A percentile compares a stretch with the other conserved stretches of the same genome.
These are phyloP conservation scores for Calosoma granatense DNA, from an alignment of 1,140 invertebrate species.

Conservation along the genomic window DNA sequence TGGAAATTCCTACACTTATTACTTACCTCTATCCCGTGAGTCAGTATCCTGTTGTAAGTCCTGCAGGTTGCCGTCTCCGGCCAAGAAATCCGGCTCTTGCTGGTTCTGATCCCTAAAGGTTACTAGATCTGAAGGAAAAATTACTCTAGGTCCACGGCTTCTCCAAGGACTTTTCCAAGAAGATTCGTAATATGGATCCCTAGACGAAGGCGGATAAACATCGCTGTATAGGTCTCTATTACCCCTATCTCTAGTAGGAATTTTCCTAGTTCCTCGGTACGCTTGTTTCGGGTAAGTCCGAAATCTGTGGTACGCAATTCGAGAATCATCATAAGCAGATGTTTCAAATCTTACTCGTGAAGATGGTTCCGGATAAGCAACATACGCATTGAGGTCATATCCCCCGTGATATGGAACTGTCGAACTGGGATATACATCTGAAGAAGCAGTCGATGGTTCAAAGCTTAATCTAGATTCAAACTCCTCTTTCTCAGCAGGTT, in stretches of 20 bases:
- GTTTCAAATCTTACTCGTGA: background rate
- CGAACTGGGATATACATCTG: constrained; percentile 11
- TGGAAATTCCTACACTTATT: too few relatives aligned
- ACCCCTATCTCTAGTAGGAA: constrained; percentile 25
- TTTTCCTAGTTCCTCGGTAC: constrained; percentile 8
- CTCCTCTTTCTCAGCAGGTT: background rate
- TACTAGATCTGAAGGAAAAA: constrained; percentile 33
- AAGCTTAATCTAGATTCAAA: background rate
- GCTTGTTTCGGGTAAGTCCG: constrained; percentile 7
- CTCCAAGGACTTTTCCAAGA: constrained; percentile 24
- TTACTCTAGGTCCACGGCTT: constrained; percentile 26
- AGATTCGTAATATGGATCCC: constrained; percentile 20
- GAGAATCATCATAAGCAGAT: background rate
- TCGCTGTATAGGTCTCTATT: constrained; percentile 15
- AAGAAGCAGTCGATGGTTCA: background rate
- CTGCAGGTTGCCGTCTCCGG: constrained; percentile 29
- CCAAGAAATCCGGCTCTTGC: constrained; percentile 29
- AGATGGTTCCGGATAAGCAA: background rate
- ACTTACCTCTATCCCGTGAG: constrained; percentile 29
- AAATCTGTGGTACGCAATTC: constrained; percentile 8
- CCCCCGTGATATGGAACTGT: constrained; percentile 17
- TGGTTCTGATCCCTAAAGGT: constrained; percentile 28
- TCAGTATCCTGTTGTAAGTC: constrained; percentile 28
- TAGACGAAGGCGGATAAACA: background rate
- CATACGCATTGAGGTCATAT: constrained; percentile 13